A percentile compares a stretch with the other conserved stretches of the same genome.
These are phyloP conservation scores for Styela plicata DNA, from an alignment of 23 tunicate genomes.

Conservation along the genomic window DNA sequence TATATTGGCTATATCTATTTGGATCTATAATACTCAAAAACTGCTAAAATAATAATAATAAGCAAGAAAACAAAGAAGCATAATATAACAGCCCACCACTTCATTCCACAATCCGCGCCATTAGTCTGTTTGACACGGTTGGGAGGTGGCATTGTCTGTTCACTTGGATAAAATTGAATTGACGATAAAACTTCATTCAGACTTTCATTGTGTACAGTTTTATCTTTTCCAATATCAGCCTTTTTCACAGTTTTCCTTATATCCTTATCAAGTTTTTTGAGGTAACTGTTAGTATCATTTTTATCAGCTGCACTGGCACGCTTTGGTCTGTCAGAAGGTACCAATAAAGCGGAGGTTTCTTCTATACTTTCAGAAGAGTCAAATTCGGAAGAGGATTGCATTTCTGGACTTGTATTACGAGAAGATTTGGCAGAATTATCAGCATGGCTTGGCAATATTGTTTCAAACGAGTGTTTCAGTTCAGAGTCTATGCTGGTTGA, in stretches of 20 bases:
- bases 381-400: constrained; percentile 11
- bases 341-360: neutral
- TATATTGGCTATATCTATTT: neutral
- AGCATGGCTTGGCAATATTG: neutral
- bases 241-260: constrained; percentile 77
- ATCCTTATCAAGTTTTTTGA: constrained; percentile 84
- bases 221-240: constrained; percentile 50
- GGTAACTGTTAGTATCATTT: constrained; percentile 64
- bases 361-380: constrained; percentile 46
- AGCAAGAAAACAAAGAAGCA: constrained; percentile 51
- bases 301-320: constrained; percentile 21
- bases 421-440: neutral
- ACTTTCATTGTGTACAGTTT: constrained; percentile 34
- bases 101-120: constrained; percentile 79
- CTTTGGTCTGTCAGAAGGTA: constrained; percentile 11
- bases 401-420: neutral
- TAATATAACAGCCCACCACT: constrained; percentile 72
- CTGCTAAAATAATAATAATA: constrained; percentile 26
- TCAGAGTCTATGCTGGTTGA: neutral
- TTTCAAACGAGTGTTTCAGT: neutral
- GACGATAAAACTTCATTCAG: constrained; percentile 88
- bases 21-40: constrained; percentile 17
- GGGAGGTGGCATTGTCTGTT: constrained; percentile 31
- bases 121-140: constrained; percentile 26
- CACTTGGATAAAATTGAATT: constrained; percentile 67